Base-by-base conservation (phyloP, 2,113 vertebrate genomes). In the Mohoua ochrocephala region DNA sequence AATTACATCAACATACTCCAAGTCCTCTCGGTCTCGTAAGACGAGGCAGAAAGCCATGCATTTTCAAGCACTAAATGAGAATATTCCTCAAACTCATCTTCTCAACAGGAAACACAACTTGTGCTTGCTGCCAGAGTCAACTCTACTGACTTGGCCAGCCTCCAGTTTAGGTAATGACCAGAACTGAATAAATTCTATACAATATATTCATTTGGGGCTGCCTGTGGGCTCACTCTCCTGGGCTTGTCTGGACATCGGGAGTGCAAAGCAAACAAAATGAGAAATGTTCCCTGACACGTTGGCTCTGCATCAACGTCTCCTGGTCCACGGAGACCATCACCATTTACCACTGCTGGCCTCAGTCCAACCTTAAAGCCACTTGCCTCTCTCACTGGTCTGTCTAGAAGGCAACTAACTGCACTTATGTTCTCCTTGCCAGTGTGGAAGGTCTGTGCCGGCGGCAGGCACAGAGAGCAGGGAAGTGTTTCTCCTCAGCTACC, bases 21-120 rank as follows among this genome's bases (percentile, higher is more conserved):
- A 79, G 68, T 15, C 54, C 30, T 88, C 54, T 63, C 0, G 0
- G 39, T 53, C 63, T 83, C 71, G 9, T 24, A 68, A 87, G 67
- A 83, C 0, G 0, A 80, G 85, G 90, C 71, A 94, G 75, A 84
- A 86, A 88, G 75, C 54, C 87, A 67, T 8, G 26, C n/a, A 19
- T 83, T 87, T 93, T 80, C 82, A 77, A 68, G 63, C 54, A 33
- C 68, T 84, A 41, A 77, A 86, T 53, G 33, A 95, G 76, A 47
- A 23, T 74, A 84, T 56, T 89, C 35, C 85, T 96, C 63, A 88
- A 93, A 70, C 52, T 37, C 71, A 84, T 96, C 95, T 93, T 95
- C 88, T 81, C 64, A 86, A 93, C 11, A 7, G 96, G 88, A 86
- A 93, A 86, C 28, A 26, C 47, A 81, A 75, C 56, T 56, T 56